Evolutionary conservation across 2,797 vertebrate genomes (phyloP), one percentile per base, ranked within the genome.

Genomic region (Schizothorax lantsangensis): DNA sequence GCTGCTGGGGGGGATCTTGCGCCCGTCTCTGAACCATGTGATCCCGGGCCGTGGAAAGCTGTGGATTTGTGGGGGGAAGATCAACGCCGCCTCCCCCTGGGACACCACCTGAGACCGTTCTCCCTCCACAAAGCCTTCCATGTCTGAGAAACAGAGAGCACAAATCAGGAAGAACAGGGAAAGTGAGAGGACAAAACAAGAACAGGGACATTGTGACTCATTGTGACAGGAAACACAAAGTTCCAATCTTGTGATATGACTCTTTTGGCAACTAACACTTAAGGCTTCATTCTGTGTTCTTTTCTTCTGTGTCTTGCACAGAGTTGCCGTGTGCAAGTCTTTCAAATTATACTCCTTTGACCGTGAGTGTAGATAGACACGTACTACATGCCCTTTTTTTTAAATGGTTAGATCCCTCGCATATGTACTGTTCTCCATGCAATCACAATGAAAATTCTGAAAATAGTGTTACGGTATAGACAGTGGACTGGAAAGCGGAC

Each of bases 21-120:
- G 96, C 0, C 98, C 98, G 0, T 99, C 98, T 0, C 97, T 96
- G 93, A 99, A 99, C 98, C 98, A 99, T 21, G 98, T 99, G 95
- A 99, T 98, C 95, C 99, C 98, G 0, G 98, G 98, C 89, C 92
- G 95, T 30, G 98, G 98, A 93, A 99, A 99, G 94, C 98, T 99
- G 96, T 97, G 95, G 87, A 99, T 99, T 90, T 90, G 96, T 0
- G 98, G 98, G 0, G 98, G 96, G 0, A 40, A 93, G 95, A 99
- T 94, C 89, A 98, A 95, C 0, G 97, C 97, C 0, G 97, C 98
- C 71, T 98, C 96, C 15, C 98, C 98, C 2, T 99, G 98, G 33
- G 97, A 97, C 78, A 99, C 96, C 0, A 94, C 96, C 91, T 97
- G 97, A 88, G 94, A 94, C 36, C 94, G 91, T 91, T 98, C 97